Evolutionary conservation across 2,888 invertebrate genomes (phyloP), one percentile per base, ranked within the genome.

Genomic region (Bursaphelenchus okinawaensis): DNA sequence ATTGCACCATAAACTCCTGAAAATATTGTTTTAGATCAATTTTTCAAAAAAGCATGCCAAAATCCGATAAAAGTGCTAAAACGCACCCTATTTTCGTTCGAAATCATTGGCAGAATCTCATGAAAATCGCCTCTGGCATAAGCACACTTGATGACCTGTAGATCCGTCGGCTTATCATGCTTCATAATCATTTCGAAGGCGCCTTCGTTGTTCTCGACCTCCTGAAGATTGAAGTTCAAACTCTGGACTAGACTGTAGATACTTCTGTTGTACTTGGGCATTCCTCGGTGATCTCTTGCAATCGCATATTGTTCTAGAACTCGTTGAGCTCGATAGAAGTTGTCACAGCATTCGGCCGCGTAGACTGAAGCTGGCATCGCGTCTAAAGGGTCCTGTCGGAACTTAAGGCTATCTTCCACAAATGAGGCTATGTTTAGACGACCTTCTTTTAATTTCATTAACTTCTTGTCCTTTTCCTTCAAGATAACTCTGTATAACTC

Each of bases 131-230:
- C 40, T 40, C 40, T 40, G 40, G 40, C 40, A n/a, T 40, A 40
- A 3, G 40, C 40, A n/a, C 40, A 40, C n/a, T 40, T 51, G 24
- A 59, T 22, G 3, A 50, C 19, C 52, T 59, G 50, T 4, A 23
- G n/a, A 20, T 31, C 19, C 28, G 29, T n/a, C 20, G 60, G 52
- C 9, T 19, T n/a, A n/a, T 20, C 20, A 6, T 59, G 29, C 50
- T 59, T 59, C 1, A 51, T 3, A 24, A 59, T 26, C 22, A 40
- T 31, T 7, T 19, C 20, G 19, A 56, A 59, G 16, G 60, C 60
- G 9, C 60, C 60, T 29, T 59, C 50, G n/a, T 31, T 29, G 50
- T 59, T 59, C 16, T 59, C 60, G n/a, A 27, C 31, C n/a, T 59
- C 60, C 24, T 59, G 19, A 9, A 59, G 40, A 9, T 29, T 26